Base-by-base conservation (phyloP, 53 echinoderm and acorn worm species). In the Mesocentrotus franciscanus region DNA sequence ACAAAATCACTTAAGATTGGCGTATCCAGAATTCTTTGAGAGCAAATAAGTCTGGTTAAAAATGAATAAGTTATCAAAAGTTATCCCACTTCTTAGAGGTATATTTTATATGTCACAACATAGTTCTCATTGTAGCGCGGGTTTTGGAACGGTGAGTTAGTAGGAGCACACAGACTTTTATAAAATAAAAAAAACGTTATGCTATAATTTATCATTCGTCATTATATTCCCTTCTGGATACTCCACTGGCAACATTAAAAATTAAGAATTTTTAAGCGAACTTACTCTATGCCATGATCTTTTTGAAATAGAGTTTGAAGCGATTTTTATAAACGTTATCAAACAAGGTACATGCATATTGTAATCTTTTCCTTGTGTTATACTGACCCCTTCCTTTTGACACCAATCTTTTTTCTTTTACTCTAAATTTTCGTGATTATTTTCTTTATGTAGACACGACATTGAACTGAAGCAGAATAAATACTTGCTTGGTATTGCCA, bases 401-500 rank as follows among this genome's bases (percentile, higher is more conserved):
- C 49, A 49, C 49, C 49, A 4, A 22, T 71, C 24, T n/a, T 71
- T 49, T 49, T 49, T 71, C 8, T 22, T n/a, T 71, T 24, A 10
- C 27, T 27, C 72, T 30, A 7, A 68, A 30, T 74, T 12, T 74
- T 30, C 68, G 68, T 74, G 10, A 30, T 32, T 42, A 13, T 6
- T 58, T 57, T 57, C 59, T 57, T 59, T 1, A n/a, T 0, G 34
- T 94, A 98, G 98, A 74, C 66, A 96, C 30, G 93, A 98, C 95
- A 62, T 97, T 26, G 90, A 92, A 61, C 57, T 96, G 32, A 16
- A 96, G 13, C 95, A 94, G 33, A 96, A 94, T 59, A 90, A 71
- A 0, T 94, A 95, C 16, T 90, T 98, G 2, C 95, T 97, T 11
- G 98, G 98, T 29, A 93, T 98, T 32, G 98, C 98, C 58, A 89